phyloP scores from a whole-genome alignment of 2,113 vertebrate species.

The Pseudorasbora parva region DNA sequence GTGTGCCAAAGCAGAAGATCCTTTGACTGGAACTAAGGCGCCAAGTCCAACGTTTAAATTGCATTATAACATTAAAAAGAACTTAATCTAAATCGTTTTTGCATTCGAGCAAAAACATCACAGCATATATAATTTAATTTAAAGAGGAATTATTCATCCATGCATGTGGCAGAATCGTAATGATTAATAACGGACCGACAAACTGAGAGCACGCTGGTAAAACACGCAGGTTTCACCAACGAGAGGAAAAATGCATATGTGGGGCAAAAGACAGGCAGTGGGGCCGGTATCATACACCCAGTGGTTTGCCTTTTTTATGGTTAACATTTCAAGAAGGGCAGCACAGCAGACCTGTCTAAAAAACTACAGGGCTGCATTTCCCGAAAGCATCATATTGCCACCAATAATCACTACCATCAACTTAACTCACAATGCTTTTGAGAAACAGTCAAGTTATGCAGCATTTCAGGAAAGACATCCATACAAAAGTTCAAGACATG shows the following conservation, averaged over 20 bases:
- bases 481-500: background rate
- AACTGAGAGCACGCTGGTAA: background rate
- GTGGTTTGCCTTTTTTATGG: slow-evolving; percentile 12
- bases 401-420: too few relatives aligned
- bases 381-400: too few relatives aligned
- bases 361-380: background rate
- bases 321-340: background rate
- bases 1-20: too few relatives aligned
- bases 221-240: background rate
- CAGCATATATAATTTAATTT: background rate
- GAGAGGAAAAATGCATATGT: background rate
- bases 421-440: too few relatives aligned
- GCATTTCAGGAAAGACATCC: background rate
- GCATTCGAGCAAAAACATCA: background rate
- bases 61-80: too few relatives aligned
- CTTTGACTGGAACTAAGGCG: too few relatives aligned
- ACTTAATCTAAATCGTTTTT: too few relatives aligned
- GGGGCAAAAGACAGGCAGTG: background rate
- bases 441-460: background rate
- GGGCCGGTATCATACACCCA: background rate
- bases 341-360: background rate
- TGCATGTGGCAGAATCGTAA: background rate
- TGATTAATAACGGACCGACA: background rate
- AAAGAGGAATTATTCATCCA: background rate
- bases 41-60: too few relatives aligned